Evolutionary conservation across 2,888 invertebrate genomes (phyloP).

Genomic region (Pristionchus maxplancki): DNA sequence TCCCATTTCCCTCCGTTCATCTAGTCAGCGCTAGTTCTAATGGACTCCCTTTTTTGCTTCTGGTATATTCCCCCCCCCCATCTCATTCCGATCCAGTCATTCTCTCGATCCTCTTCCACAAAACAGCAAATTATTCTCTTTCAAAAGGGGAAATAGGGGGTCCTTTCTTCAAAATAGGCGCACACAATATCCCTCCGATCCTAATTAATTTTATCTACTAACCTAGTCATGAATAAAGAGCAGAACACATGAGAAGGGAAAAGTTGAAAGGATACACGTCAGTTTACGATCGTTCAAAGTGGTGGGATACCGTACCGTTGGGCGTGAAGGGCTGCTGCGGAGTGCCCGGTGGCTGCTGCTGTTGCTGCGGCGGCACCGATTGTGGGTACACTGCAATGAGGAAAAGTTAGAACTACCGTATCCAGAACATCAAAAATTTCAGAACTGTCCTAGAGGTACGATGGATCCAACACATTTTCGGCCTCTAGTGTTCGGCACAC

Average conservation of each 20-base stretch:
- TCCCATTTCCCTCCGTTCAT: background rate
- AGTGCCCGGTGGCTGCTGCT: conserved; percentile 14
- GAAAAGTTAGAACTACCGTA: background rate
- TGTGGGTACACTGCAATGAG: conserved; percentile 32
- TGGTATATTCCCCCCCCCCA: background rate
- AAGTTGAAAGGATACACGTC: background rate
- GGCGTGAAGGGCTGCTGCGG: conserved; percentile 39
- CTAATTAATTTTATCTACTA: background rate
- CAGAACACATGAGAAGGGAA: background rate
- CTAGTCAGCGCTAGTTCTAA: background rate
- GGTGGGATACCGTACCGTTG: conserved; percentile 26
- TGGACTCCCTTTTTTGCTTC: background rate
- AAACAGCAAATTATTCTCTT: conserved; percentile 9
- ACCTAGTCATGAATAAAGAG: background rate
- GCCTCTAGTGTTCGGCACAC: background rate
- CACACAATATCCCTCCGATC: background rate
- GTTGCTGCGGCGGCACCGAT: background rate
- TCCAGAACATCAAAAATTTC: background rate
- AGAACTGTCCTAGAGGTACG: background rate
- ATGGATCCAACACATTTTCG: background rate
- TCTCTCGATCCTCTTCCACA: background rate
- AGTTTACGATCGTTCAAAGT: background rate
- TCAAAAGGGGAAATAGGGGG: background rate
- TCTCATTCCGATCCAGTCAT: background rate
- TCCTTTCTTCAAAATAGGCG: background rate